phyloP scores from a whole-genome alignment of 2,113 vertebrate genomes.

The Dromaius novaehollandiae region DNA sequence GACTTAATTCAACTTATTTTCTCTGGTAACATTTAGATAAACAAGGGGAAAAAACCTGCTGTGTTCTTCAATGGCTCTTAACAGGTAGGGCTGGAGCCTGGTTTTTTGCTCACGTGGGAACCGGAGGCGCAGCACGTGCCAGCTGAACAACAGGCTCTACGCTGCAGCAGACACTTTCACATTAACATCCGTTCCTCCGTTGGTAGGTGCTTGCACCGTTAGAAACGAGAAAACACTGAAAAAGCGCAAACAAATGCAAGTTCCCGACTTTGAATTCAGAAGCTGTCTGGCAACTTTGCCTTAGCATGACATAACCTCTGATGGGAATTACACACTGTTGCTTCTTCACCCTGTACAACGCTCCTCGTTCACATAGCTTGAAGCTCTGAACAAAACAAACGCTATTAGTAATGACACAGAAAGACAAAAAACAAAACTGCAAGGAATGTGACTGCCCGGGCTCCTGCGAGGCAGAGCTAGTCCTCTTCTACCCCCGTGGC shows the following conservation, averaged over 20 bases:
- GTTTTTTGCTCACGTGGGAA: not conserved
- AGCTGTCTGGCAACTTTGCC: not conserved
- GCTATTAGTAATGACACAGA: not conserved
- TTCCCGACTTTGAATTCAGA: not conserved
- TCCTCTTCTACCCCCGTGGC: not conserved
- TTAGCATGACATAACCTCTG: not conserved
- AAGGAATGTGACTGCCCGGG: not conserved
- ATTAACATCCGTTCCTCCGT: not conserved
- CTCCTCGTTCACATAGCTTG: fast-evolving
- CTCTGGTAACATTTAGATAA: not conserved
- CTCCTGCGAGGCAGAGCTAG: not conserved
- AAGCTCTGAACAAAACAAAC: not conserved
- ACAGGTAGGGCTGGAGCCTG: not conserved
- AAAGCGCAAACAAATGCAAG: not conserved
- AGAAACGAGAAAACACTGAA: not conserved
- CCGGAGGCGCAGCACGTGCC: not conserved
- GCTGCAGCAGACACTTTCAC: not conserved
- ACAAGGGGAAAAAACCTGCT: not conserved
- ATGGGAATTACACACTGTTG: not conserved
- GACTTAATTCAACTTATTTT: conserved; percentile 48
- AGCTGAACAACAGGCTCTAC: not conserved
- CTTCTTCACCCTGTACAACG: not conserved
- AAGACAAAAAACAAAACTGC: not conserved
- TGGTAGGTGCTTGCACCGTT: not conserved
- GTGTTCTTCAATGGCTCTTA: not conserved